These are phyloP conservation scores for Drosophila buzzatii DNA, from an alignment of 2,888 invertebrate genomes.

Conservation along the genomic window DNA sequence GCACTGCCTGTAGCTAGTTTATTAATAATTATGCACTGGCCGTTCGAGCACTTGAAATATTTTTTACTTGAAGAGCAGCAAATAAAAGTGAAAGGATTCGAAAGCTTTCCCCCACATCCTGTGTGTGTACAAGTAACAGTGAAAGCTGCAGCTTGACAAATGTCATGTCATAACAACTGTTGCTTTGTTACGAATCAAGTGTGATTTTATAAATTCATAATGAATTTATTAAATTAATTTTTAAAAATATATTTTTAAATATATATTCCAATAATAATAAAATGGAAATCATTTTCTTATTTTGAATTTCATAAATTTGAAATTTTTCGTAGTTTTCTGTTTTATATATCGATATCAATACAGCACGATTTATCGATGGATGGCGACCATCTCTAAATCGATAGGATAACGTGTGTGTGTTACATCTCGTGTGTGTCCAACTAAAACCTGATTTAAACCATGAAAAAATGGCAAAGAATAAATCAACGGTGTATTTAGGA, in stretches of 20 bases:
- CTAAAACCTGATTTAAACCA: constrained; percentile 37
- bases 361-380: constrained; percentile 20
- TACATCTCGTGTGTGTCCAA: constrained; percentile 31
- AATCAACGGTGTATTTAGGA: constrained; percentile 89
- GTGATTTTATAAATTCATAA: not conserved
- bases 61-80: constrained; percentile 32
- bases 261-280: not conserved
- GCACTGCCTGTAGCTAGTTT: constrained; percentile 27
- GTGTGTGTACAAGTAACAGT: constrained; percentile 51
- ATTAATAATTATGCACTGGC: constrained; percentile 28
- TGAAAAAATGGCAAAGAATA: constrained; percentile 86
- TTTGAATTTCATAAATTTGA: not conserved
- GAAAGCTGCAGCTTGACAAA: constrained; percentile 50
- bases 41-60: constrained; percentile 39
- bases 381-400: constrained; percentile 21
- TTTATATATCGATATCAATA: constrained; percentile 29
- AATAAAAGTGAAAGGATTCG: constrained; percentile 48
- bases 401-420: constrained; percentile 31
- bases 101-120: constrained; percentile 53
- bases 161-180: constrained; percentile 59
- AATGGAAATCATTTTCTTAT: not conserved
- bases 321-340: not conserved
- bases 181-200: constrained; percentile 28
- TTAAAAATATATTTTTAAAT: not conserved
- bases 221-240: not conserved